Percentiles rank a stretch among this genome's conserved stretches.
Conservation (phyloP, 2,113 vertebrate genomes). For the Paradoxurus hermaphroditus region DNA sequence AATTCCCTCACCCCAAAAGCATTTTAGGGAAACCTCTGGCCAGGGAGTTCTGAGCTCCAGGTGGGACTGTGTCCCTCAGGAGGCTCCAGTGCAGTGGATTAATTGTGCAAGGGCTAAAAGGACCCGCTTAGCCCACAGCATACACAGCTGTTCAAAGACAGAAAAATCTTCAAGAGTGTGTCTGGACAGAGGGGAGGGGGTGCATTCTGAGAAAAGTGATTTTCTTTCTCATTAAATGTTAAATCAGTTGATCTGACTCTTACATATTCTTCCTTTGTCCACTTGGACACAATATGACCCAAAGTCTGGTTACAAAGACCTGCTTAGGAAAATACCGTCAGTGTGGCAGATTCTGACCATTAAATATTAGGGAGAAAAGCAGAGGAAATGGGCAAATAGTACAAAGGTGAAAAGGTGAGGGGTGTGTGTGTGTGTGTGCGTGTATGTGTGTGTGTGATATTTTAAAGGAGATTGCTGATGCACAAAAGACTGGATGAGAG, state of each 20-base stretch:
- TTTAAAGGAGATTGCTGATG: background rate
- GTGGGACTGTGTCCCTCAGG: background rate
- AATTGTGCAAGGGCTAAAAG: background rate
- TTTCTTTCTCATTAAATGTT: slow-evolving; percentile 26
- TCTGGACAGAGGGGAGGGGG: background rate
- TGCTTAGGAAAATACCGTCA: background rate
- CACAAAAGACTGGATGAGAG: background rate
- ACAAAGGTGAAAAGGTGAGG: background rate
- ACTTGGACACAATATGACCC: background rate
- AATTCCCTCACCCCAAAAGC: background rate
- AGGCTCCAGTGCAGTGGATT: background rate
- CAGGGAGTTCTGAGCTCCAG: background rate
- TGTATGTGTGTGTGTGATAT: background rate
- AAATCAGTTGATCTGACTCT: background rate
- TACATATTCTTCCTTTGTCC: background rate
- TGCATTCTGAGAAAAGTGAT: background rate
- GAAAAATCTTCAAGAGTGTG: background rate
- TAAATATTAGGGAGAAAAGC: background rate
- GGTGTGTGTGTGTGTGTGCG: background rate
- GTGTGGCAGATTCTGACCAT: background rate
- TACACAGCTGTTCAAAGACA: background rate
- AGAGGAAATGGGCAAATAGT: background rate
- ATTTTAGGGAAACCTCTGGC: background rate
- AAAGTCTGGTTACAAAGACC: background rate
- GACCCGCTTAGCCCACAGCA: background rate